Base-by-base conservation (phyloP, 1,140 invertebrate genomes). In the Drosophila insularis region DNA sequence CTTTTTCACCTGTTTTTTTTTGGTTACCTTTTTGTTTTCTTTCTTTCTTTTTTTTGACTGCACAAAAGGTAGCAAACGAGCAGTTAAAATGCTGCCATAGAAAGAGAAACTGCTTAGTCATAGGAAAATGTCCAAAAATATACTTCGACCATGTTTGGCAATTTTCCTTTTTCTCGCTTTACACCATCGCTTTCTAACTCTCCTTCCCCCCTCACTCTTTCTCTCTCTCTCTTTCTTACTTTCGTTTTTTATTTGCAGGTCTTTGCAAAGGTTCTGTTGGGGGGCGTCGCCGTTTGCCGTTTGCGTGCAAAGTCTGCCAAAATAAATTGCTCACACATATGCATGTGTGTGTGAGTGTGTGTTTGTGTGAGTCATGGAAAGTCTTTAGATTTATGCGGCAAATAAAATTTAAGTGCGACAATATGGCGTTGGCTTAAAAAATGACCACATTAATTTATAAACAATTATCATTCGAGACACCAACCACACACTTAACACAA, bases 31-130 rank as follows among this genome's bases (percentile, higher is more conserved):
- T 27, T 31, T 61, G 58, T n/a, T 32, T 63, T 72, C 56, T 21
- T 21, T 11, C 53, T 43, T 43, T 37, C 65, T 55, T 71, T 66
- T 64, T 65, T 77, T 77, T 77, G 74, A 62, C 67, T 71, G 74
- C 74, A 62, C 74, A 77, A 74, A 77, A 67, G 60, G 60, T 46
- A 63, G 60, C 40, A 50, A 50, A 50, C 43, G 43, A 50, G 60
- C 60, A 63, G 39, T 23, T 23, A 46, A 63, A 63, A 63, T 50
- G 43, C 17, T 50, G 17, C 43, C 39, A 40, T 23, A 46, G 40
- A 31, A 17, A 32, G 39, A 27, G 39, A 63, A 63, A 63, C 39
- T 63, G 60, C 60, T 63, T 63, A 63, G 60, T 63, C 60, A 63
- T 63, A 63, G 37, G 60, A 63, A 63, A 63, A 63, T 63, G 40